phyloP scores from a whole-genome alignment of 2,797 vertebrate genomes.

The Amniataba percoides region DNA sequence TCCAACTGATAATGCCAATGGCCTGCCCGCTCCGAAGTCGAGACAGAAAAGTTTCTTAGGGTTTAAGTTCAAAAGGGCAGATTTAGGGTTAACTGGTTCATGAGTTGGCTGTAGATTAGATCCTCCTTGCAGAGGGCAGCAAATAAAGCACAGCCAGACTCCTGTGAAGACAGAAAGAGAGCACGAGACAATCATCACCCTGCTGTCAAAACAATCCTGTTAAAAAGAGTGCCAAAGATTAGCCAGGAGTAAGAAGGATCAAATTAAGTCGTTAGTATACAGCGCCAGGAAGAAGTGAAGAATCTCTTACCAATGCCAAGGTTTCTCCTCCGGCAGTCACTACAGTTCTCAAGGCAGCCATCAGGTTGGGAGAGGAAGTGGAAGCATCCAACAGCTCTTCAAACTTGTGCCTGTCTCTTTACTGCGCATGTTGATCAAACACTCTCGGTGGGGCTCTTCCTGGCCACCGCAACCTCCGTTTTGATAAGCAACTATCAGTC shows the following conservation, averaged over 20 bases:
- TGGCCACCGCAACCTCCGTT: constrained; percentile 60
- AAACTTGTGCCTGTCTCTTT: constrained; percentile 32
- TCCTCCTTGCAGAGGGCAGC: constrained; percentile 78
- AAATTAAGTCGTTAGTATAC: background rate
- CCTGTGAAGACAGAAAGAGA: constrained; percentile 52
- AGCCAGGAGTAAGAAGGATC: background rate
- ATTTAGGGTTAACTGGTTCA: constrained; percentile 59
- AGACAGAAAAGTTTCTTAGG: constrained; percentile 66
- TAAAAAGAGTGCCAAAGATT: background rate
- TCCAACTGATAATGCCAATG: constrained; percentile 62
- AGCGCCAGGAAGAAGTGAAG: background rate
- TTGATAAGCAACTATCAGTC: constrained; percentile 57
- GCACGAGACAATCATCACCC: constrained; percentile 10
- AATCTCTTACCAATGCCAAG: constrained; percentile 62
- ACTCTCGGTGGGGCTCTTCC: constrained; percentile 46
- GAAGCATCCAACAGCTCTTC: constrained; percentile 39
- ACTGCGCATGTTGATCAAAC: constrained; percentile 52
- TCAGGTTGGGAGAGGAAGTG: constrained; percentile 40
- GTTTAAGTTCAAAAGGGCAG: constrained; percentile 66
- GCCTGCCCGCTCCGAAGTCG: constrained; percentile 49
- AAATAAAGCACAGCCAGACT: constrained; percentile 73
- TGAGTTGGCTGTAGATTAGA: constrained; percentile 66
- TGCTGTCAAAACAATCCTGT: background rate
- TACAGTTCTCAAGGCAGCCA: constrained; percentile 56
- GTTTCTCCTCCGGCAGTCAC: constrained; percentile 44